Evolutionary conservation across 2,888 invertebrate genomes (phyloP), one percentile per base, ranked within the genome.

Genomic region (Zaprionus bogoriensis): DNA sequence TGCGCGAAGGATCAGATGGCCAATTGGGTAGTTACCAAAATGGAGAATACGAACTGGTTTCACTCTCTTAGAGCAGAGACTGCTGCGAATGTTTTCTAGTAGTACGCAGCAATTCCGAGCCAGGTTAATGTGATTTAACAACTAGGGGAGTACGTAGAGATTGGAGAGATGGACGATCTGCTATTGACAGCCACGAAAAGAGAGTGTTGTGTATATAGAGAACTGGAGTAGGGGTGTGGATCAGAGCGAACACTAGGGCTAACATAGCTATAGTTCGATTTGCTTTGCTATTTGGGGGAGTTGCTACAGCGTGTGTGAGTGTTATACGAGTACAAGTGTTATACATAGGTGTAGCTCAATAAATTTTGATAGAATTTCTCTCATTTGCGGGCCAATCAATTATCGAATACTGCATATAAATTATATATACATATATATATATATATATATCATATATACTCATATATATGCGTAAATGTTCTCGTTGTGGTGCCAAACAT

Each of bases 81-180:
- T n/a, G n/a, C n/a, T n/a, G n/a, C n/a, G n/a, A n/a, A n/a, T n/a
- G n/a, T n/a, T n/a, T n/a, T n/a, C n/a, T n/a, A n/a, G n/a, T n/a
- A n/a, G n/a, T n/a, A n/a, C n/a, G 47, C 3, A 32, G 38, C 62
- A 62, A 61, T 62, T 68, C 27, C 69, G 10, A 42, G 2, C 54
- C 61, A 10, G 19, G 28, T 7, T 44, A 17, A n/a, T 19, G 30
- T n/a, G n/a, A n/a, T n/a, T n/a, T n/a, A n/a, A n/a, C n/a, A n/a
- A n/a, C n/a, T n/a, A n/a, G n/a, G 50, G 12, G 42, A 65, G 38
- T 27, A 60, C 19, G 44, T 39, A 51, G 27, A 2, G 1, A 36
- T 36, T 36, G 32, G 17, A 38, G 14, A 52, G 38, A 20, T 28
- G 39, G 51, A 53, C n/a, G 28, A 45, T 59, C 38, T 39, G 53